Evolutionary conservation across 92 coral and sea anemone genomes (phyloP).

Genomic region (Desmophyllum pertusum): DNA sequence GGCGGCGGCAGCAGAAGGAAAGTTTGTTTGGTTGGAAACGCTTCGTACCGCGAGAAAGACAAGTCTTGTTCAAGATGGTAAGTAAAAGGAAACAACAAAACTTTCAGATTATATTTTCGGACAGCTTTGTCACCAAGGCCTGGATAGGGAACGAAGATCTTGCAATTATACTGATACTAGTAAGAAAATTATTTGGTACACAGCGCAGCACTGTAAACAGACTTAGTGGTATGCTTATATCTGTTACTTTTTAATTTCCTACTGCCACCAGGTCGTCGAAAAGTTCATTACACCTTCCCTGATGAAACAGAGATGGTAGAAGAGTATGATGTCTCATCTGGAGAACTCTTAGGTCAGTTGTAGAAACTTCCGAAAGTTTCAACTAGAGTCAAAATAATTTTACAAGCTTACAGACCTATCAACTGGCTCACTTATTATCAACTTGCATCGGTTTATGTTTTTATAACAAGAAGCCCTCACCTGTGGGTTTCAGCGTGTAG

Average conservation of each 20-base stretch:
- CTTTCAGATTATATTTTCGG: neutral
- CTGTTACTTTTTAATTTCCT: neutral
- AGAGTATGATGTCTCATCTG: constrained; percentile 82
- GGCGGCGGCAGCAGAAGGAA: constrained; percentile 89
- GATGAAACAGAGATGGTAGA: constrained; percentile 89
- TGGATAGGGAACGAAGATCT: neutral
- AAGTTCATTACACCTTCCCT: constrained; percentile 93
- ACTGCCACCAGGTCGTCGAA: constrained; percentile 73
- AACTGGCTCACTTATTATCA: too few species aligned
- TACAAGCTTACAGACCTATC: too few species aligned
- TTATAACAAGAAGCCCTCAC: too few species aligned
- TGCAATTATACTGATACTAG: neutral
- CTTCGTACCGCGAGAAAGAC: constrained; percentile 89
- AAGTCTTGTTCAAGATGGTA: constrained; percentile 95
- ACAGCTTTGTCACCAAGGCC: neutral
- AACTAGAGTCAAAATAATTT: too few species aligned
- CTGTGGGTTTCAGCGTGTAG: too few species aligned
- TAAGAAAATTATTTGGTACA: too few species aligned
- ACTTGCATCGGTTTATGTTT: too few species aligned
- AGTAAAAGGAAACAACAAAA: neutral
- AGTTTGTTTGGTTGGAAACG: constrained; percentile 88
- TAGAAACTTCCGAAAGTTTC: too few species aligned
- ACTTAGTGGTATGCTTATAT: too few species aligned
- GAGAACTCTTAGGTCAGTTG: constrained; percentile 81
- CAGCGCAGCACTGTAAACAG: too few species aligned